These are phyloP conservation scores for Eupithecia subumbrata DNA, from an alignment of 2,888 invertebrate genomes.

Conservation along the genomic window DNA sequence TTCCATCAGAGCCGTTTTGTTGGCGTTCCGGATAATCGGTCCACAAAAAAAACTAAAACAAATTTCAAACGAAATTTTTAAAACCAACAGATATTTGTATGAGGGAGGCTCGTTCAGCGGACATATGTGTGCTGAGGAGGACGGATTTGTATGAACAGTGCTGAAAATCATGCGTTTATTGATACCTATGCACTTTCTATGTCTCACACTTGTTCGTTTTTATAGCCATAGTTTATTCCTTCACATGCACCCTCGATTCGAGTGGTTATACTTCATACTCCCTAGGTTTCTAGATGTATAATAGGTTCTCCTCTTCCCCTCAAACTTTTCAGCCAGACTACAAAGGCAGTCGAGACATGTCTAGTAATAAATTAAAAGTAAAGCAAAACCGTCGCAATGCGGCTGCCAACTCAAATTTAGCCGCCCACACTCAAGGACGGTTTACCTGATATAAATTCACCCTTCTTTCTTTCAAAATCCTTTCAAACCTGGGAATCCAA, in stretches of 20 bases:
- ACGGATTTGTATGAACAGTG: no score
- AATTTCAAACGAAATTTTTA: no score
- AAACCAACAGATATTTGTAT: no score
- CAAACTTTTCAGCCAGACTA: conserved; percentile 4
- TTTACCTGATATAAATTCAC: not conserved
- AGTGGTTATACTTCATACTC: not conserved
- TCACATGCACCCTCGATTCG: not conserved
- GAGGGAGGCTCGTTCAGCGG: no score
- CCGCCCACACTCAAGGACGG: conserved; percentile 1
- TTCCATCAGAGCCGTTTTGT: no score
- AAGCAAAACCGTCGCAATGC: conserved; percentile 29
- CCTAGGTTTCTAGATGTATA: not conserved
- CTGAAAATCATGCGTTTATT: not conserved
- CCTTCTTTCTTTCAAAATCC: not conserved
- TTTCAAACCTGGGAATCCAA: not conserved
- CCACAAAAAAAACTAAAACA: no score
- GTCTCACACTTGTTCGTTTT: not conserved
- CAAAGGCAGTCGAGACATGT: conserved; percentile 10
- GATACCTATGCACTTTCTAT: not conserved
- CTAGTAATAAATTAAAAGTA: conserved; percentile 18
- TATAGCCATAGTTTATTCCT: no score
- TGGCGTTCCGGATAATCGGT: no score
- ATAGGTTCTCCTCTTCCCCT: not conserved
- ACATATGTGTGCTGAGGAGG: no score
- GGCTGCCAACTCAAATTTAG: conserved; percentile 13